Evolutionary conservation across 2,797 vertebrate species (phyloP), one percentile per base, ranked within the genome.

Genomic region (Caiman crocodilus): DNA sequence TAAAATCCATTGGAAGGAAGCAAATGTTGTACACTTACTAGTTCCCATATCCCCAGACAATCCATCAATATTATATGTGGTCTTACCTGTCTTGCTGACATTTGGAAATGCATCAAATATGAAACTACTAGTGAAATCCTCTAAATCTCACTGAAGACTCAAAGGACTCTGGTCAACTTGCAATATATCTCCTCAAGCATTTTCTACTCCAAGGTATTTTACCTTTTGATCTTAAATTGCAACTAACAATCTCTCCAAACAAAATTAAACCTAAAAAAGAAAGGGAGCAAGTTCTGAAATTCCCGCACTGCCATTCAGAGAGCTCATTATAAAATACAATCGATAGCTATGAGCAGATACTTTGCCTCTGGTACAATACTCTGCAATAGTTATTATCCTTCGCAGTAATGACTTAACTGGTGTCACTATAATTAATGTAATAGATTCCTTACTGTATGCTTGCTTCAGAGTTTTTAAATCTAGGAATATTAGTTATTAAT

Each of bases 181-280:
- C 65, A 50, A 65, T 92, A 94, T 96, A 95, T 88, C 69, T 93
- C 64, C 35, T 85, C 65, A 79, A 89, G 26, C 73, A 90, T 79
- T 74, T 56, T 90, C 56, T 28, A 58, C 71, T 79, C 58, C 28
- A 25, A 56, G n/a, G 64, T 3, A 58, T 82, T 94, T 96, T 88
- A 89, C 64, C 61, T 88, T 95, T 96, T 94, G 64, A 92, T 92
- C 88, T 94, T 89, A 94, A 92, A 82, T 67, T 92, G 61, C 79
- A 88, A 60, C n/a, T 93, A 88, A 76, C 57, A 83, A 67, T 78
- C 28, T 96, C 65, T 88, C 67, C 69, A 85, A 88, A 79, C 85
- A 94, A 93, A 97, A 89, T 88, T 83, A 92, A 94, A 83, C 21
- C 50, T 71, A 76, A 78, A 14, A 79, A 58, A 76, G 92, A 92